Base-by-base conservation (phyloP, 2,797 vertebrate genomes). In the Sciaenops ocellatus region DNA sequence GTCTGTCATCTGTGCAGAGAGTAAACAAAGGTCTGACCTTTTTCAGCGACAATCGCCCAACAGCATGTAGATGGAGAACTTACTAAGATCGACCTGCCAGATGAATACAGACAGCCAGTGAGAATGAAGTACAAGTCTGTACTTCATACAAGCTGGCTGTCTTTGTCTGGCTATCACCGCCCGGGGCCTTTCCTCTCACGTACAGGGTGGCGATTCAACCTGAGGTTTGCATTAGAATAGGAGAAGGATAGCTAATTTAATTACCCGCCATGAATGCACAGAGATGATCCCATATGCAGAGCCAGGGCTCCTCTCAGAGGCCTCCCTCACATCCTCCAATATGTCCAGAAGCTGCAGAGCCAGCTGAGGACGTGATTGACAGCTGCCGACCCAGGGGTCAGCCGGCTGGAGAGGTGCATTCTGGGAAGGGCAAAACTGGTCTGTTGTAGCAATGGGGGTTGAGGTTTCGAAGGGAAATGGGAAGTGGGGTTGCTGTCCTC, bases 141-240 rank as follows among this genome's bases (percentile, higher is more conserved):
- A 70, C 73, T 85, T 84, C 67, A 86, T 71, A 38, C n/a, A 76
- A 70, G 85, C 71, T 80, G 79, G 85, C 86, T 55, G 83, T 84
- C 89, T 94, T 93, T 92, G 92, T 94, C 87, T 86, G 82, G 68
- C 76, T 74, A 79, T 83, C 85, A 24, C 72, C 6, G 90, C 93
- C 92, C 73, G 87, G 74, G 87, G 91, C 91, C 77, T 88, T 93
- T 93, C 92, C 93, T 91, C 88, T 93, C 90, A 88, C 90, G 85
- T 93, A 90, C 87, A 90, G 90, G 88, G 90, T 87, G 87, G 86
- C 34, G 79, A 92, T 92, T 93, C 91, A 95, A 94, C 94, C 93
- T 95, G 95, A 95, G 94, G 94, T 95, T 95, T 95, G 94, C 90
- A 94, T 95, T 95, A 95, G 94, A 94, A 94, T 90, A 92, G 93